Percentiles rank a stretch among this genome's conserved stretches.
Conservation (phyloP, 2,888 invertebrate species). For the Cataglyphis albicans region DNA sequence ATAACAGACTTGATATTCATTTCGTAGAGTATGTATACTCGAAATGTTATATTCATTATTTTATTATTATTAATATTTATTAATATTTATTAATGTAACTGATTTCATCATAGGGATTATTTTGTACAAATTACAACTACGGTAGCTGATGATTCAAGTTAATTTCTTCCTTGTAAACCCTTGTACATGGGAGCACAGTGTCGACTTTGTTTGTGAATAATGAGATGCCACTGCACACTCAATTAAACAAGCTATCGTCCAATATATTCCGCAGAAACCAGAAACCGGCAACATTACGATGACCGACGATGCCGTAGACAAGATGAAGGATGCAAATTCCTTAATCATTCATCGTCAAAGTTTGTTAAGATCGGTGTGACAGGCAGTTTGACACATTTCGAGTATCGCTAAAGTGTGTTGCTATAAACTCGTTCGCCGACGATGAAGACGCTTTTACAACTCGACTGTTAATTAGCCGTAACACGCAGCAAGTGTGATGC, state of each 20-base stretch:
- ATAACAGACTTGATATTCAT: background rate
- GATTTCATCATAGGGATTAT: background rate
- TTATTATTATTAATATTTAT: background rate
- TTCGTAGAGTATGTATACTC: background rate
- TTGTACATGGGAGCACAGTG: background rate
- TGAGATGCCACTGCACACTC: constrained; percentile 53
- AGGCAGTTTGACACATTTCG: constrained; percentile 38
- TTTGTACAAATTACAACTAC: background rate
- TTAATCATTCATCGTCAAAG: constrained; percentile 65
- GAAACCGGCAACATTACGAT: constrained; percentile 54
- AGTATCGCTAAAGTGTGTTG: constrained; percentile 6
- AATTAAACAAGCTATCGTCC: constrained; percentile 71
- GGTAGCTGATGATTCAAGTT: constrained; percentile 2
- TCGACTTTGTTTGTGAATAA: constrained; percentile 24
- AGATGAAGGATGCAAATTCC: constrained; percentile 68
- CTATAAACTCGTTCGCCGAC: background rate
- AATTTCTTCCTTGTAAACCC: constrained; percentile 24
- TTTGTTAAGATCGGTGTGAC: constrained; percentile 54
- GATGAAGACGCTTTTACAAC: constrained; percentile 45
- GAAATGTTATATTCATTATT: background rate
- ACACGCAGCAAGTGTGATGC: constrained; percentile 20
- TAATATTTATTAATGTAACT: background rate
- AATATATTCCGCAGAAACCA: background rate
- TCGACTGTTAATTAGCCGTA: constrained; percentile 40
- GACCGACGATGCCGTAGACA: constrained; percentile 54